Conservation (phyloP, 2,888 invertebrate genomes). For the Xylota sylvarum region DNA sequence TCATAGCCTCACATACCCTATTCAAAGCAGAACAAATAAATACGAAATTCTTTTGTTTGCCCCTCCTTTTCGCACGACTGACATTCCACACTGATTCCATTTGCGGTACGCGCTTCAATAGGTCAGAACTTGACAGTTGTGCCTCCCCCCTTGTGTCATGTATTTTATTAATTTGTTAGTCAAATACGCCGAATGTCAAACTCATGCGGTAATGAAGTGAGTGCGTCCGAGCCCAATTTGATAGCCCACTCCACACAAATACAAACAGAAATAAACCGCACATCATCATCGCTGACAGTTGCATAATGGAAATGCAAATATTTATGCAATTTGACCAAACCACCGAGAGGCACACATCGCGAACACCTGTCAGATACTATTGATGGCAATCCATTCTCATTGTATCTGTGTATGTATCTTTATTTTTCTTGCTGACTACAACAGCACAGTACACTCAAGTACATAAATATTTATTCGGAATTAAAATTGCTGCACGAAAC, state of each 20-base stretch:
- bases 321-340: slow-evolving; percentile 52
- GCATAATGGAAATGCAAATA: slow-evolving; percentile 62
- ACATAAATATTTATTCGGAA: slow-evolving; percentile 45
- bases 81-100: slow-evolving; percentile 47
- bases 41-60: slow-evolving; percentile 29
- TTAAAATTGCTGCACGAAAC: slow-evolving; percentile 25
- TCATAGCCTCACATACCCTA: background rate
- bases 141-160: background rate
- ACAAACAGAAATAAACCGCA: slow-evolving; percentile 21
- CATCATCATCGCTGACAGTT: slow-evolving; percentile 53
- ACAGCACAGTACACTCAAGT: slow-evolving; percentile 3
- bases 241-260: background rate
- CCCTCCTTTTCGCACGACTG: background rate
- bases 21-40: background rate
- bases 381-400: slow-evolving; percentile 30
- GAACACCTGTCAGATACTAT: slow-evolving; percentile 53
- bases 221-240: slow-evolving; percentile 44
- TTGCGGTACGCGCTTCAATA: slow-evolving; percentile 45
- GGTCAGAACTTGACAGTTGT: slow-evolving; percentile 48
- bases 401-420: slow-evolving; percentile 13
- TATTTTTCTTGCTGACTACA: slow-evolving; percentile 3
- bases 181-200: slow-evolving; percentile 49
- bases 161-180: slow-evolving; percentile 56
- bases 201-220: slow-evolving; percentile 29
- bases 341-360: background rate